These are phyloP conservation scores for Coelopa pilipes DNA, from an alignment of 2,888 invertebrate genomes.

Conservation along the genomic window DNA sequence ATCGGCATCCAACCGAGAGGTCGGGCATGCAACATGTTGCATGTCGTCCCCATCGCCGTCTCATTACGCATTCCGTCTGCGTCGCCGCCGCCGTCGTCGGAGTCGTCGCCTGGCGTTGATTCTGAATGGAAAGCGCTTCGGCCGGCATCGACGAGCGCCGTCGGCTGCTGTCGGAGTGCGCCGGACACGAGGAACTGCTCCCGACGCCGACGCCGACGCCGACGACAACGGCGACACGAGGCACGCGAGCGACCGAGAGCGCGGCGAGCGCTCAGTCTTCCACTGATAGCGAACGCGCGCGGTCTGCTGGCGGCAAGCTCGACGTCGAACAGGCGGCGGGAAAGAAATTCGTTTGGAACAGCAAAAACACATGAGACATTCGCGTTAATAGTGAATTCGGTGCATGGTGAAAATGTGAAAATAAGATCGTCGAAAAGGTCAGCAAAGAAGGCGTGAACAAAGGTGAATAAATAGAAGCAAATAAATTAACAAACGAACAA, in stretches of 20 bases:
- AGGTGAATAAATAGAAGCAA: no score
- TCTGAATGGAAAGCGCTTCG: conserved; percentile 21
- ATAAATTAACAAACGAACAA: no score
- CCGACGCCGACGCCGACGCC: not conserved
- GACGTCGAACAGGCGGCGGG: not conserved
- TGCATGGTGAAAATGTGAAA: no score
- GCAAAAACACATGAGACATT: no score
- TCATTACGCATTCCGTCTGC: conserved; percentile 22
- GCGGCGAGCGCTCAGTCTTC: conserved; percentile 40
- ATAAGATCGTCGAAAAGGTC: no score
- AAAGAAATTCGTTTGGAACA: not conserved
- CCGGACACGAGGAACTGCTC: no score
- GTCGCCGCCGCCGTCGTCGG: not conserved
- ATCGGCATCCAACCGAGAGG: not conserved
- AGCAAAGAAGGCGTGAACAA: no score
- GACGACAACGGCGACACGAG: no score
- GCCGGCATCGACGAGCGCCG: no score
- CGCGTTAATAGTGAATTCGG: no score
- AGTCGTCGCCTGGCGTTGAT: conserved; percentile 16
- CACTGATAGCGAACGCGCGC: conserved; percentile 45
- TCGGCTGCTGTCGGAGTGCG: no score
- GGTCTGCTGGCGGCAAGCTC: not conserved
- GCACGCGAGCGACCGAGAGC: not conserved
- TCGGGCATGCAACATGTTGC: conserved; percentile 24
- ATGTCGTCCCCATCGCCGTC: not conserved